Percentiles rank a stretch among this genome's conserved stretches.
Evolutionary conservation across 2,113 vertebrate genomes (phyloP).

Genomic region (Corydoras sp.): DNA sequence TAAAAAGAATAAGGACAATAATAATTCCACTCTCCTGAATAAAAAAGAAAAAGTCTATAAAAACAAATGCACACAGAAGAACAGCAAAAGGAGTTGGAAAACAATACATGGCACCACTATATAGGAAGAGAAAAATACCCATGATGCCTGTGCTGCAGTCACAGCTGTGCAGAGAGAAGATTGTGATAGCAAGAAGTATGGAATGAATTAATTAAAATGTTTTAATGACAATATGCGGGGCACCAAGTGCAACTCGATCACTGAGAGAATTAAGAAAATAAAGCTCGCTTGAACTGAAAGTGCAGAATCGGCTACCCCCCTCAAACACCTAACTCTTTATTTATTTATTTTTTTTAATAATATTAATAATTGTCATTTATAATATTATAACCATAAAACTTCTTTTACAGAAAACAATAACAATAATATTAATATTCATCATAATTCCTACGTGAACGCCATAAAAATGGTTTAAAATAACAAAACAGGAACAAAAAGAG

Average conservation of each 20-base stretch:
- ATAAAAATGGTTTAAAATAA: conserved; percentile 61
- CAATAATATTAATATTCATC: conserved; percentile 66
- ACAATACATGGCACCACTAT: conserved; percentile 70
- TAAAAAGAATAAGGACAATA: conserved; percentile 41
- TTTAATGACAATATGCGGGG: conserved; percentile 6
- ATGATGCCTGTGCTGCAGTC: conserved; percentile 60
- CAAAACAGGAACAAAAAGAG: conserved; percentile 36
- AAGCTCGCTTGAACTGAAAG: conserved; percentile 58
- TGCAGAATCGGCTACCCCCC: conserved; percentile 56
- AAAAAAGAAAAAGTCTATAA: conserved; percentile 58
- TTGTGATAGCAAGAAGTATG: conserved; percentile 9
- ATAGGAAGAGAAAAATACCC: conserved; percentile 67
- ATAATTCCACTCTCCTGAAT: not conserved
- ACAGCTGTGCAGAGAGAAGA: not conserved
- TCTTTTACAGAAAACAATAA: conserved; percentile 69
- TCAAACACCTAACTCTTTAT: conserved; percentile 63
- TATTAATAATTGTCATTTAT: conserved; percentile 50
- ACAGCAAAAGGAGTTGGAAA: conserved; percentile 59
- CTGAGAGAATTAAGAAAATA: conserved; percentile 16
- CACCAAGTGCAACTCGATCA: not conserved
- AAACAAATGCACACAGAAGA: conserved; percentile 45
- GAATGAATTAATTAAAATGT: conserved; percentile 11
- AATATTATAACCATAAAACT: conserved; percentile 67
- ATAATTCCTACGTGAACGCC: conserved; percentile 74
- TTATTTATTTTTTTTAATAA: conserved; percentile 47